Conservation (phyloP, 2,888 invertebrate genomes). For the Pristionchus arcanus region DNA sequence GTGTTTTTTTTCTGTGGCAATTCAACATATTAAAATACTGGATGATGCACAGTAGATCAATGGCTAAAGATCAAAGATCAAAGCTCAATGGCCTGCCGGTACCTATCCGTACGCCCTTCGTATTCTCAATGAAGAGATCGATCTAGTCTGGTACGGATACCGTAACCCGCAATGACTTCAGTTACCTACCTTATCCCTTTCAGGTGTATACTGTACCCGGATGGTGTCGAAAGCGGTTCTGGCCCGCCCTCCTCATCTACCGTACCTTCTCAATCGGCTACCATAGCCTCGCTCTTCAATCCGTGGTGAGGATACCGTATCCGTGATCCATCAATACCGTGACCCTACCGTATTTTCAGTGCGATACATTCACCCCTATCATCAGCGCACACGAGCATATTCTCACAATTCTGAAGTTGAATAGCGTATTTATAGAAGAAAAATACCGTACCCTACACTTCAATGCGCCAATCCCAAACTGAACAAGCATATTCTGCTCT, state of each 20-base stretch:
- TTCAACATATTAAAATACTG: no score
- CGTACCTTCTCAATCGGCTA: neutral
- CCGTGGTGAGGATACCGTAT: neutral
- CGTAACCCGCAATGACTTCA: neutral
- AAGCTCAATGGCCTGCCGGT: no score
- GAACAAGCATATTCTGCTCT: neutral
- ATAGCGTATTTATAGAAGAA: neutral
- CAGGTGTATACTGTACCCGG: slow-evolving; percentile 25
- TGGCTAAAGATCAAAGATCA: neutral
- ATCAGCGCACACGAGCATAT: neutral
- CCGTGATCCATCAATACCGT: neutral
- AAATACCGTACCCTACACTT: neutral
- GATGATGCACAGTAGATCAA: no score
- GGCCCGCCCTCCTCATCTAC: no score
- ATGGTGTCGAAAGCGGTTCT: no score
- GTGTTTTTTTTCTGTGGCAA: neutral
- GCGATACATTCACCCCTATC: neutral
- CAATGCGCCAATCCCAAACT: neutral
- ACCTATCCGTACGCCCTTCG: neutral
- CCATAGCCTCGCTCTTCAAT: neutral
- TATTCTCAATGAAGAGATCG: no score
- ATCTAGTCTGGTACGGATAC: no score
- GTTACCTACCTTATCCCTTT: no score
- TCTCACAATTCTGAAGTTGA: neutral
- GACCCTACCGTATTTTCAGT: neutral